Conservation (phyloP, 2,888 invertebrate species). For the Xanthia togata region DNA sequence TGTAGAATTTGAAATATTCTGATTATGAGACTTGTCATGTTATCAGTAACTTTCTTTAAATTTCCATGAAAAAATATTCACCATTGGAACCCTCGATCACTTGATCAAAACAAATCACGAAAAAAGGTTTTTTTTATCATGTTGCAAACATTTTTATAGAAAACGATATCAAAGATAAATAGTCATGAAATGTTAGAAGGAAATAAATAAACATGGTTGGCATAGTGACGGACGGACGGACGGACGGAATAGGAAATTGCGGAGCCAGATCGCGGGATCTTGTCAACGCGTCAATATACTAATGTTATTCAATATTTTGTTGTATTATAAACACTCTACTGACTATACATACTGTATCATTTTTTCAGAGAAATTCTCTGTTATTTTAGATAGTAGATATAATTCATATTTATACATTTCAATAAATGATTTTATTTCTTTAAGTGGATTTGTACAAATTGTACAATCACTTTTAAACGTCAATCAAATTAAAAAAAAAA, state of each 20-base stretch:
- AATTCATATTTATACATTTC: too few relatives aligned
- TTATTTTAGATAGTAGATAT: neutral
- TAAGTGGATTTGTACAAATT: too few relatives aligned
- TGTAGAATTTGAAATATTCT: neutral
- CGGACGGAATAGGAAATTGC: slow-evolving; percentile 84
- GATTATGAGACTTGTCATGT: neutral
- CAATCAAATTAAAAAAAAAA: too few relatives aligned
- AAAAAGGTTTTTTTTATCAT: slow-evolving; percentile 15
- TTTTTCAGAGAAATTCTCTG: neutral
- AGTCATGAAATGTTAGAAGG: slow-evolving; percentile 69
- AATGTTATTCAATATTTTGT: slow-evolving; percentile 70
- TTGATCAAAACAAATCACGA: slow-evolving; percentile 16
- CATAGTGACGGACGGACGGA: slow-evolving; percentile 72
- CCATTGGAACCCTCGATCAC: neutral
- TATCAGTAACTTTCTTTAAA: neutral
- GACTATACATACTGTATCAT: neutral
- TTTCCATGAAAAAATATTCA: neutral
- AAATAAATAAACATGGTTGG: slow-evolving; percentile 73
- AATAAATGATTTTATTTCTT: too few relatives aligned
- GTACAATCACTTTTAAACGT: too few relatives aligned
- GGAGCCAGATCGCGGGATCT: slow-evolving; percentile 69
- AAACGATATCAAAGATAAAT: slow-evolving; percentile 66
- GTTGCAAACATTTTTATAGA: slow-evolving; percentile 44
- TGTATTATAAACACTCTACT: slow-evolving; percentile 17
- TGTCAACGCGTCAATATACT: slow-evolving; percentile 68